These are phyloP conservation scores for Chaetogeoica ovagalla DNA, from an alignment of 2,888 invertebrate genomes.

Conservation along the genomic window DNA sequence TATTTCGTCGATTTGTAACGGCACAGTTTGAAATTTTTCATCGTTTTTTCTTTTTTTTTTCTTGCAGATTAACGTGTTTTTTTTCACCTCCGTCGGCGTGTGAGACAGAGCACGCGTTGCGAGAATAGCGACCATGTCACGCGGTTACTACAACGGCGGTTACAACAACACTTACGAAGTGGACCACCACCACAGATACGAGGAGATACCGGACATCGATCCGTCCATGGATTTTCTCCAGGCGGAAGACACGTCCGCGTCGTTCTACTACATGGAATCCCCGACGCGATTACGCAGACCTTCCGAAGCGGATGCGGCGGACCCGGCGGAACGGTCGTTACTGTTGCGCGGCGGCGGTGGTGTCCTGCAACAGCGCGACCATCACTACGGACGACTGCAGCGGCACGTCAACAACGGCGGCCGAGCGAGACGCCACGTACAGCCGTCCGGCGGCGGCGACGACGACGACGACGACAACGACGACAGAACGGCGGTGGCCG, in stretches of 20 bases:
- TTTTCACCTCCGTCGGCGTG: no score
- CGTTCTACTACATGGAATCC: slow-evolving; percentile 47
- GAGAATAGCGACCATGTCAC: slow-evolving; percentile 33
- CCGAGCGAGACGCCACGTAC: neutral
- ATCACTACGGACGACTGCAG: slow-evolving; percentile 7
- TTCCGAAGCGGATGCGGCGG: neutral
- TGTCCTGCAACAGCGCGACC: slow-evolving; percentile 9
- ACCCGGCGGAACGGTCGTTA: slow-evolving; percentile 30
- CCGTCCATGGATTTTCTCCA: slow-evolving; percentile 44
- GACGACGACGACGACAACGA: neutral
- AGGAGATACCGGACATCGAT: slow-evolving; percentile 49
- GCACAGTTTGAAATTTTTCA: no score
- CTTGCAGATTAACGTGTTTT: no score
- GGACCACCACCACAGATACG: slow-evolving; percentile 32
- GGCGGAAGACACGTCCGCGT: slow-evolving; percentile 14
- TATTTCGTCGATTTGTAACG: no score
- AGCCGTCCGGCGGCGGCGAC: slow-evolving; percentile 1
- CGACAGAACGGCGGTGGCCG: neutral
- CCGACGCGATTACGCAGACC: slow-evolving; percentile 21
- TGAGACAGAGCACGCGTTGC: neutral
- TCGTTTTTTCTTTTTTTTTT: no score
- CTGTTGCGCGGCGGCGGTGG: slow-evolving; percentile 21
- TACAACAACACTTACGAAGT: slow-evolving; percentile 52
- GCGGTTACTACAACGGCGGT: slow-evolving; percentile 60
- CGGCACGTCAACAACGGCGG: neutral